These are phyloP conservation scores for Bombyx mori DNA, from an alignment of 1,140 invertebrate genomes.

Conservation along the genomic window ASM3026992v2 NC_085107.1:1534001-1534500, in stretches of 20 bases:
- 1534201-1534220: conserved; percentile 63
- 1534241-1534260: conserved; percentile 65
- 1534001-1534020: conserved; percentile 39
- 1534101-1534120: conserved; percentile 45
- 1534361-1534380: conserved; percentile 73
- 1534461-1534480: conserved; percentile 69
- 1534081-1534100: conserved; percentile 38
- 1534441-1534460: conserved; percentile 65
- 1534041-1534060: conserved; percentile 18
- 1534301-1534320: conserved; percentile 48
- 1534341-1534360: conserved; percentile 76
- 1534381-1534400: conserved; percentile 73
- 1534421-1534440: conserved; percentile 65
- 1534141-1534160: conserved; percentile 72
- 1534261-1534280: conserved; percentile 64
- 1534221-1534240: conserved; percentile 52
- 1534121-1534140: conserved; percentile 67
- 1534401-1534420: conserved; percentile 76
- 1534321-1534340: conserved; percentile 73
- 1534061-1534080: conserved; percentile 42
- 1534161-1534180: conserved; percentile 78
- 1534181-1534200: conserved; percentile 73
- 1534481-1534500: conserved; percentile 65
- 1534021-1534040: conserved; percentile 35
- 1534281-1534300: conserved; percentile 75